Conservation (phyloP, 2,888 invertebrate species). For the Drosophila trichaetosa region DNA sequence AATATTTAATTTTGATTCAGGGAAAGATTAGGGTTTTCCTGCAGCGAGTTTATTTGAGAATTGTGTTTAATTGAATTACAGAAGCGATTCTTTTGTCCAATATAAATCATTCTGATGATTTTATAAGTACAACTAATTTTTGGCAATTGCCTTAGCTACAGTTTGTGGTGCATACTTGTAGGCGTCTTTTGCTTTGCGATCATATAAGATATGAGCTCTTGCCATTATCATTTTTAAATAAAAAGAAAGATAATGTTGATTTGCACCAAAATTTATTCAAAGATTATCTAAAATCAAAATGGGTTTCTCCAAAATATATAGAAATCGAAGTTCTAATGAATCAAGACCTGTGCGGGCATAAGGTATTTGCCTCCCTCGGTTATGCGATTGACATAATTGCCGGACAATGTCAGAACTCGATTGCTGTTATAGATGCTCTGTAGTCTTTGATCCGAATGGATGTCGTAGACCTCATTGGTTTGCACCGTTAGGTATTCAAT, state of each 20-base stretch:
- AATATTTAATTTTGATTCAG: background rate
- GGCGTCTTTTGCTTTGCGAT: background rate
- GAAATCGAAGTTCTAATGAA: conserved; percentile 29
- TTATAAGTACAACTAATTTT: background rate
- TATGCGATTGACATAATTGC: conserved; percentile 59
- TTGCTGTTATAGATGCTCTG: conserved; percentile 66
- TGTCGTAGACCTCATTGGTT: conserved; percentile 75
- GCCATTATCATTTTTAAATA: background rate
- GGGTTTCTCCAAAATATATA: background rate
- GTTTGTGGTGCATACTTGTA: background rate
- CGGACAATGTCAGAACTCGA: conserved; percentile 66
- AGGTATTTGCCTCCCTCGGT: conserved; percentile 72
- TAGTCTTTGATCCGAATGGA: conserved; percentile 64
- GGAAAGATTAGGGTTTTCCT: background rate
- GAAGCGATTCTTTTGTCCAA: background rate
- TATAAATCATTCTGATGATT: background rate
- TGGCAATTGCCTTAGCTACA: background rate
- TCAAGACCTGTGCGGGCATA: conserved; percentile 63
- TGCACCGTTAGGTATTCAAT: conserved; percentile 70
- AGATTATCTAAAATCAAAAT: conserved; percentile 20
- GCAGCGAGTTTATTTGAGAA: background rate
- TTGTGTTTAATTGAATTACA: background rate
- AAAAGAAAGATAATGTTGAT: background rate
- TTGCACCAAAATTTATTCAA: conserved; percentile 12
- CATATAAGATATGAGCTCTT: background rate